These are phyloP conservation scores for Samia ricini DNA, from an alignment of 1,140 invertebrate species.

Conservation along the genomic window DNA sequence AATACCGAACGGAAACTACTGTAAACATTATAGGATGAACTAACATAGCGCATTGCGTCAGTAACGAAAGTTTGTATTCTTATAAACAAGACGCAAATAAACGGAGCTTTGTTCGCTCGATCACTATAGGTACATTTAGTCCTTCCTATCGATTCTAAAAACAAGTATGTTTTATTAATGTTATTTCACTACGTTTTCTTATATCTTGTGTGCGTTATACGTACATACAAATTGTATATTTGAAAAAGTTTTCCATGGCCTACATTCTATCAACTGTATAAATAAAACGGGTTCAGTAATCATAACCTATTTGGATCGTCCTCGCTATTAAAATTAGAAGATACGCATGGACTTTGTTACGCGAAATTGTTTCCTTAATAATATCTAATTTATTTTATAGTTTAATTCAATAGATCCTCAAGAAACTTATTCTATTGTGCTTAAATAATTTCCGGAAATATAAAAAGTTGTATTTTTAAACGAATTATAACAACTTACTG, in stretches of 20 bases:
- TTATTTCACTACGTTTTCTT: not conserved
- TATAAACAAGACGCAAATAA: slow-evolving; percentile 68
- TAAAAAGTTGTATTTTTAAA: too few species aligned
- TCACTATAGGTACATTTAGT: slow-evolving; percentile 26
- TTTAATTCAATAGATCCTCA: too few species aligned
- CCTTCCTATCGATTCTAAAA: slow-evolving; percentile 7
- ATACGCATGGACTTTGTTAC: slow-evolving; percentile 11
- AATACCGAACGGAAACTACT: slow-evolving; percentile 7
- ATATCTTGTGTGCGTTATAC: not conserved
- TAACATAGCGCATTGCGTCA: slow-evolving; percentile 54
- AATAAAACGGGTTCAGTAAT: slow-evolving; percentile 56
- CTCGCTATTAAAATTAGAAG: slow-evolving; percentile 54
- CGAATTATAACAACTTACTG: too few species aligned
- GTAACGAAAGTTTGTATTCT: slow-evolving; percentile 39
- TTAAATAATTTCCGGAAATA: too few species aligned
- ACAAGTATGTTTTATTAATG: not conserved
- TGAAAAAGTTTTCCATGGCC: not conserved
- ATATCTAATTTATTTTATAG: not conserved
- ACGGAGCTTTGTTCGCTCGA: slow-evolving; percentile 42
- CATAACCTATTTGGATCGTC: slow-evolving; percentile 58
- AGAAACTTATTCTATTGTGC: too few species aligned
- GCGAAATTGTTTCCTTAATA: not conserved
- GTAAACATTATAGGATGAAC: slow-evolving; percentile 7
- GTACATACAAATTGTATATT: not conserved
- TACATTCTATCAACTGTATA: slow-evolving; percentile 19